Conservation (phyloP, 1,140 invertebrate species). For the Cheumatopsyche charites region DNA sequence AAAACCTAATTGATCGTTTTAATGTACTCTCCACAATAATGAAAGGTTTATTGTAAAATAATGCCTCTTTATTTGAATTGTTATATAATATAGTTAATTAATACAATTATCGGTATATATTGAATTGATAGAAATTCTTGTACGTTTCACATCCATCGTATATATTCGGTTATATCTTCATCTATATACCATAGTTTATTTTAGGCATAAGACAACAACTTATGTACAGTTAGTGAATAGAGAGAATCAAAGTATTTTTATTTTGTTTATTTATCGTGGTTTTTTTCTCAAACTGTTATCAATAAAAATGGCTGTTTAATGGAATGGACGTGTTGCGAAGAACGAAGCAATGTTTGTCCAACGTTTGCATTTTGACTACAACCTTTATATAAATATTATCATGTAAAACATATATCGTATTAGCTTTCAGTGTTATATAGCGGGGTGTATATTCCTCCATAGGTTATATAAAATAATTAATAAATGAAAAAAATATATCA, state of each 20-base stretch:
- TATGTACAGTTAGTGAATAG: slow-evolving; percentile 65
- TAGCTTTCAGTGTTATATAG: slow-evolving; percentile 61
- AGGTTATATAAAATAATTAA: slow-evolving; percentile 48
- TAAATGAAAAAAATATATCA: slow-evolving; percentile 44
- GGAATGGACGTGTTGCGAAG: slow-evolving; percentile 51
- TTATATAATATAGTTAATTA: slow-evolving; percentile 22
- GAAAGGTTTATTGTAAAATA: slow-evolving; percentile 32
- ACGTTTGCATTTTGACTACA: slow-evolving; percentile 38
- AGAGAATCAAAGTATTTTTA: slow-evolving; percentile 54
- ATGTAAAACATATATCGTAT: slow-evolving; percentile 46
- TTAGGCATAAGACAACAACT: slow-evolving; percentile 63
- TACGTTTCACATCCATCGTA: slow-evolving; percentile 18
- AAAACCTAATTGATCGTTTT: slow-evolving; percentile 30
- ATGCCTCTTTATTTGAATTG: slow-evolving; percentile 15
- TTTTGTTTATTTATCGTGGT: slow-evolving; percentile 37
- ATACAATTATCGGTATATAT: slow-evolving; percentile 13
- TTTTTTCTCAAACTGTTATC: slow-evolving; percentile 7
- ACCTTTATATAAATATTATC: slow-evolving; percentile 36
- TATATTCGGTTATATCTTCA: slow-evolving; percentile 41
- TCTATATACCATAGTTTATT: slow-evolving; percentile 61
- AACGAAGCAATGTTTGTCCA: slow-evolving; percentile 18
- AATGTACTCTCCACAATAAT: slow-evolving; percentile 21
- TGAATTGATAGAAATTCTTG: slow-evolving; percentile 5
- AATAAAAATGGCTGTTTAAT: slow-evolving; percentile 15
- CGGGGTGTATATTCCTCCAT: slow-evolving; percentile 57